Conservation (phyloP, 2,888 invertebrate genomes). For the Lycocerus yunnanus region DNA sequence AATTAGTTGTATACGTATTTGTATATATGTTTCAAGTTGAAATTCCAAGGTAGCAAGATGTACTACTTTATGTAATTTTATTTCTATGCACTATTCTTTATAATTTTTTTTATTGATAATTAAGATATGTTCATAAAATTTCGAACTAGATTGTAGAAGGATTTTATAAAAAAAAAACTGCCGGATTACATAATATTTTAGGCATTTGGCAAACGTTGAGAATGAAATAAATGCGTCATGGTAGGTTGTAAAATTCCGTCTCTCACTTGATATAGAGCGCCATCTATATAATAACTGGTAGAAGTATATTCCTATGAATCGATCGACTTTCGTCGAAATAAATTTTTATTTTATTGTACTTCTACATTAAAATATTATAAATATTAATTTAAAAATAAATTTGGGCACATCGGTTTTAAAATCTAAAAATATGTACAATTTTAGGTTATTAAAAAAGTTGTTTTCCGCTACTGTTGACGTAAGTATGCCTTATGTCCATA, state of each 20-base stretch:
- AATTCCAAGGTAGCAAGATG: not conserved
- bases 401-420: too few relatives aligned
- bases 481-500: too few relatives aligned
- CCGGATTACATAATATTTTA: too few relatives aligned
- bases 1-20: not conserved
- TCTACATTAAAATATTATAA: too few relatives aligned
- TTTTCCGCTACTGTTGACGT: too few relatives aligned
- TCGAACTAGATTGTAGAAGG: not conserved
- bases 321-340: too few relatives aligned
- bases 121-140: not conserved
- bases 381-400: too few relatives aligned
- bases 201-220: not conserved
- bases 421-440: too few relatives aligned
- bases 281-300: not conserved
- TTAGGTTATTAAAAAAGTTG: too few relatives aligned
- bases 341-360: too few relatives aligned
- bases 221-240: too few relatives aligned
- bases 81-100: not conserved
- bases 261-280: not conserved
- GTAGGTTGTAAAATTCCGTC: not conserved
- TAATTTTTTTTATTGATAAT: not conserved
- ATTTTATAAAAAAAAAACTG: not conserved
- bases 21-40: not conserved
- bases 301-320: too few relatives aligned
- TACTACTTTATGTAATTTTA: not conserved